Conservation (phyloP, 1,140 invertebrate genomes). For the Aphaenogaster floridana region DNA sequence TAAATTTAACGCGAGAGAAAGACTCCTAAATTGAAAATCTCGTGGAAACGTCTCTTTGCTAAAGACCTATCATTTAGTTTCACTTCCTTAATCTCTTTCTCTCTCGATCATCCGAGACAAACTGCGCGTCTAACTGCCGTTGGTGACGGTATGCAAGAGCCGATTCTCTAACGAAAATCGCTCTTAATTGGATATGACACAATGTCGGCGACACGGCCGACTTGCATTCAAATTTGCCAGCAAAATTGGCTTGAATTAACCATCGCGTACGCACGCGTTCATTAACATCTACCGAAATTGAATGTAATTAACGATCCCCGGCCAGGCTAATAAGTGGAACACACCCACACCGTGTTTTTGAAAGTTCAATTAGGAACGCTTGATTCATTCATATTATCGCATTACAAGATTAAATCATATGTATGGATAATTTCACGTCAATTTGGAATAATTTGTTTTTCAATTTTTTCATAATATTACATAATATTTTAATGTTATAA, state of each 20-base stretch:
- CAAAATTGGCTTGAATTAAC: conserved; percentile 72
- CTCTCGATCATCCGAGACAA: neutral
- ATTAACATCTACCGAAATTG: conserved; percentile 44
- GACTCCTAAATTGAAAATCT: neutral
- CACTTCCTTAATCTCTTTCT: conserved; percentile 15
- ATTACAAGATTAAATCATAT: neutral
- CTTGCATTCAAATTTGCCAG: conserved; percentile 70
- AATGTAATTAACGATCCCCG: conserved; percentile 4
- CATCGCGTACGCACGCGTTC: conserved; percentile 33
- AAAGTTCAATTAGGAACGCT: conserved; percentile 5
- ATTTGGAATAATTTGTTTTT: neutral
- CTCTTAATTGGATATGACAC: conserved; percentile 68
- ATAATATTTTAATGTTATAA: neutral
- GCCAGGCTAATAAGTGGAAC: conserved; percentile 17
- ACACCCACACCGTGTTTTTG: conserved; percentile 17
- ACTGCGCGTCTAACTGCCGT: conserved; percentile 47
- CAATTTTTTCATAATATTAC: neutral
- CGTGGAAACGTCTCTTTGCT: neutral
- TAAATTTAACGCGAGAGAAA: neutral
- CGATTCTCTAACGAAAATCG: conserved; percentile 47
- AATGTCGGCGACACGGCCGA: conserved; percentile 49
- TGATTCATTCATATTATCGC: neutral
- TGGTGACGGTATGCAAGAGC: neutral
- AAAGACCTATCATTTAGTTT: neutral
- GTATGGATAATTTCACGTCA: neutral